Conservation (phyloP, 2,888 invertebrate species). For the Protula sp. region DNA sequence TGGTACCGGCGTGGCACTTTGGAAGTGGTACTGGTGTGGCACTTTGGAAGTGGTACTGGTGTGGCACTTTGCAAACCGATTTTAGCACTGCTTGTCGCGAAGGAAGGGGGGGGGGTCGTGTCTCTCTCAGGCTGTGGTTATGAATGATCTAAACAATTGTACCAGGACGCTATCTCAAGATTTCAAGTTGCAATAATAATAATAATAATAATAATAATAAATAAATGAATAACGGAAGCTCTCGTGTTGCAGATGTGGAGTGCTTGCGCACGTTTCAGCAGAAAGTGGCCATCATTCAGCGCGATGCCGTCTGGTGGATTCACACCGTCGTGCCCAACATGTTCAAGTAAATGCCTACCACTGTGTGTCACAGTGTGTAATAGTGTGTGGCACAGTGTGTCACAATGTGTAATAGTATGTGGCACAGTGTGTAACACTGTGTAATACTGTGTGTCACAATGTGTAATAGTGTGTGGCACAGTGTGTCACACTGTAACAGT, state of each 20-base stretch:
- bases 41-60: no score
- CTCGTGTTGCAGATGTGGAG: constrained; percentile 39
- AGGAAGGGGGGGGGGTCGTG: no score
- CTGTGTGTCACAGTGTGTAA: constrained; percentile 62
- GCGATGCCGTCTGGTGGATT: constrained; percentile 83
- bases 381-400: constrained; percentile 18
- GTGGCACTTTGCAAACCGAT: no score
- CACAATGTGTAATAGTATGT: background rate
- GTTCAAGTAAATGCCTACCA: constrained; percentile 64
- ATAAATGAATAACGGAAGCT: no score
- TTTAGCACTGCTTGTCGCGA: no score
- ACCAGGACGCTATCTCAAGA: no score
- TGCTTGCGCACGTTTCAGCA: constrained; percentile 55
- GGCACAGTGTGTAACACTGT: background rate
- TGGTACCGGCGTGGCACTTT: no score
- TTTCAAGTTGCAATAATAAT: no score
- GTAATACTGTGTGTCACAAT: constrained; percentile 55
- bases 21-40: no score
- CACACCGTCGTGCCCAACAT: constrained; percentile 72
- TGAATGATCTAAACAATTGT: no score
- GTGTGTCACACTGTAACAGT: constrained; percentile 19
- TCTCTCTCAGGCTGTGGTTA: no score
- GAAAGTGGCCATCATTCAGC: constrained; percentile 65
- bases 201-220: no score
- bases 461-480: constrained; percentile 56